A percentile compares a stretch with the other conserved stretches of the same genome.
Conservation (phyloP, 1,140 invertebrate genomes). For the Diorhabda carinulata region DNA sequence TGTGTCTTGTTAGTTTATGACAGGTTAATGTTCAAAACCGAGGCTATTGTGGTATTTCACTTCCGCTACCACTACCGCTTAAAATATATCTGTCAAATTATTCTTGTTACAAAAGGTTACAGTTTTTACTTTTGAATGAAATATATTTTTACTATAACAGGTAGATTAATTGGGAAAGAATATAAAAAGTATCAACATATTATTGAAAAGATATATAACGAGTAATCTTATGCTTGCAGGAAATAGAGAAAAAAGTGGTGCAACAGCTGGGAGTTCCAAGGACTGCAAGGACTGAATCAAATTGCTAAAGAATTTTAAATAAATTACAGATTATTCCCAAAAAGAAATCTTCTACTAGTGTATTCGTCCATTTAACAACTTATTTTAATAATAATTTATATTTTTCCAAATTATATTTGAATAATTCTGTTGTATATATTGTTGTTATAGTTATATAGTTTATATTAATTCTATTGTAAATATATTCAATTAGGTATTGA, state of each 20-base stretch:
- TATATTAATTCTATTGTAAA: slow-evolving; percentile 45
- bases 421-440: slow-evolving; percentile 43
- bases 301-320: slow-evolving; percentile 25
- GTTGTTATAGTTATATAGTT: slow-evolving; percentile 48
- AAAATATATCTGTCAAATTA: too few relatives aligned
- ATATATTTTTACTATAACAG: too few relatives aligned
- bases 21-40: too few relatives aligned
- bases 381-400: slow-evolving; percentile 28
- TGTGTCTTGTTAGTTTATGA: too few relatives aligned
- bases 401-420: slow-evolving; percentile 32
- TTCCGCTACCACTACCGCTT: too few relatives aligned
- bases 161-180: too few relatives aligned
- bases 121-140: too few relatives aligned
- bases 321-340: slow-evolving; percentile 11
- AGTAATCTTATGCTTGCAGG: slow-evolving; percentile 27
- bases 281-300: slow-evolving; percentile 38
- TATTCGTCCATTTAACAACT: slow-evolving; percentile 34
- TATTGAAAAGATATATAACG: too few relatives aligned
- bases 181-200: too few relatives aligned
- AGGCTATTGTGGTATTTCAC: too few relatives aligned
- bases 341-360: slow-evolving; percentile 25
- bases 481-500: slow-evolving; percentile 30
- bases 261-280: slow-evolving; percentile 45
- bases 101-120: too few relatives aligned
- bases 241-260: slow-evolving; percentile 47